A percentile compares a stretch with the other conserved stretches of the same genome.
phyloP scores from a whole-genome alignment of 2,113 vertebrate species.

The Mustela lutreola region DNA sequence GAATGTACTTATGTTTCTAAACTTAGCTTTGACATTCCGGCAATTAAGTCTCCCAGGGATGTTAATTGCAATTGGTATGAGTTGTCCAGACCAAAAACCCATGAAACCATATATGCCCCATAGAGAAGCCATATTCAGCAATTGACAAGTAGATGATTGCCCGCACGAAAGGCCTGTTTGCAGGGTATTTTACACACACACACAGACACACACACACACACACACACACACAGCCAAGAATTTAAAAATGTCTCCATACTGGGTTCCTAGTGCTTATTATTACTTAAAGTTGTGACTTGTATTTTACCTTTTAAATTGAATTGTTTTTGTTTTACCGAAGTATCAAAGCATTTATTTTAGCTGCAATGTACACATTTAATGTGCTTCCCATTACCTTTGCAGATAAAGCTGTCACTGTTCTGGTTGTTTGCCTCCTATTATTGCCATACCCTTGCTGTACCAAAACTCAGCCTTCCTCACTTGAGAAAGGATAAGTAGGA shows the following conservation, averaged over 20 bases:
- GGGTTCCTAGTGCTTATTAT: not conserved
- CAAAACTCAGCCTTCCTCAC: not conserved
- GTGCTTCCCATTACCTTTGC: not conserved
- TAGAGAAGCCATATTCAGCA: constrained; percentile 6
- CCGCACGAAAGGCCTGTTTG: not conserved
- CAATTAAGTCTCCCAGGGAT: constrained; percentile 78
- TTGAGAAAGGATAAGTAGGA: not conserved
- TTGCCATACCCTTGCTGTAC: not conserved
- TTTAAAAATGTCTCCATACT: not conserved
- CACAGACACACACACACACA: accelerated
- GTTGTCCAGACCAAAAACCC: constrained; percentile 61
- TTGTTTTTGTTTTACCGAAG: not conserved
- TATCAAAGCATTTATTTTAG: not conserved
- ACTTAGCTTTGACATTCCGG: constrained; percentile 83
- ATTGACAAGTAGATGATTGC: not conserved
- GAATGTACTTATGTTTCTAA: constrained; percentile 84
- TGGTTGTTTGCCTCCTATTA: not conserved
- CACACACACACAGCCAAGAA: not conserved
- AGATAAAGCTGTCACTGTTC: not conserved
- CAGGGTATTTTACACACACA: not conserved
- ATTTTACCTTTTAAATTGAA: not conserved
- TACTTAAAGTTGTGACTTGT: not conserved
- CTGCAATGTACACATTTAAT: not conserved
- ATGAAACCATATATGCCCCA: constrained; percentile 37
- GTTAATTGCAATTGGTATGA: constrained; percentile 64